Percentiles rank a stretch among this genome's conserved stretches.
Evolutionary conservation across 2,797 vertebrate species (phyloP).

Genomic region (Caiman crocodilus): DNA sequence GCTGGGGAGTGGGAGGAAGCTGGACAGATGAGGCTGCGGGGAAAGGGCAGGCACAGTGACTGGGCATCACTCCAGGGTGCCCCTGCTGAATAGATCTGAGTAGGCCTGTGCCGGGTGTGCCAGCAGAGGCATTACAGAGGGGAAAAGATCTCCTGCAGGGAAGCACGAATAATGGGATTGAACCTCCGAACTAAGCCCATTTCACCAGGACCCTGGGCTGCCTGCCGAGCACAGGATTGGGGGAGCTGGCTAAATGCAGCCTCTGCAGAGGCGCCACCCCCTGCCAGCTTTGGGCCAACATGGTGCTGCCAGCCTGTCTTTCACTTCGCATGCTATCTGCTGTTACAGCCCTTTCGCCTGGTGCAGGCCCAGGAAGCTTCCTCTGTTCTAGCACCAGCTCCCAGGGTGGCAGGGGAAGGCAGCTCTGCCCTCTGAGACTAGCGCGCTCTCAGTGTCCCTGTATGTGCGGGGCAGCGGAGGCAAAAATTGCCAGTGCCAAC

Average conservation of each 20-base stretch:
- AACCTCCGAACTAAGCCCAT: neutral
- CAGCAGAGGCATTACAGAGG: neutral
- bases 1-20: neutral
- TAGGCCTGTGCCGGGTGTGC: neutral
- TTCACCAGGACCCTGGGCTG: neutral
- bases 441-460: neutral
- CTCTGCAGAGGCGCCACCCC: neutral
- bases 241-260: neutral
- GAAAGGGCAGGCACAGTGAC: neutral
- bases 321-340: neutral
- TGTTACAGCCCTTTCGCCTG: neutral
- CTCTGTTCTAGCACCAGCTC: neutral
- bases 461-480: neutral
- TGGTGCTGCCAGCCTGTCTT: neutral
- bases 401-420: neutral
- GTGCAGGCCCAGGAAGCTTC: neutral
- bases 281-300: neutral
- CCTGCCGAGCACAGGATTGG: neutral
- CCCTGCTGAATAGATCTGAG: neutral
- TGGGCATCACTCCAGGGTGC: neutral
- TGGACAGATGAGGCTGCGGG: neutral
- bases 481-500: neutral
- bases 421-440: neutral
- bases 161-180: slow-evolving; percentile 25
- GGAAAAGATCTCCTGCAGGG: neutral